These are phyloP conservation scores for Ariopsis seemanni DNA, from an alignment of 2,113 vertebrate species.

Conservation along the genomic window DNA sequence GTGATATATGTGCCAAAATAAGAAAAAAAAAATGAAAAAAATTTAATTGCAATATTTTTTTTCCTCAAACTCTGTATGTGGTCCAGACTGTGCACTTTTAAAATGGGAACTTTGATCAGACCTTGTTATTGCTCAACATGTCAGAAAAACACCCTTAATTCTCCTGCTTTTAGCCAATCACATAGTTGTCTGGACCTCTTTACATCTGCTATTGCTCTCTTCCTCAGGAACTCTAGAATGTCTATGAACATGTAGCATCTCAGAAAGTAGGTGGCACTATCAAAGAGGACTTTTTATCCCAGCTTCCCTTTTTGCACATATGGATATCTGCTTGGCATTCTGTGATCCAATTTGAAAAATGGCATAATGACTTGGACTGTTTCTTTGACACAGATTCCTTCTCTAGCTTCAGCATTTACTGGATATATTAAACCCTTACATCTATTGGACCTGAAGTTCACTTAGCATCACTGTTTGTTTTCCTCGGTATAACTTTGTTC, in stretches of 20 bases:
- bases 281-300: slow-evolving; percentile 34
- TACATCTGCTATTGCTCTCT: slow-evolving; percentile 35
- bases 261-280: slow-evolving; percentile 35
- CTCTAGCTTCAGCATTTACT: slow-evolving; percentile 35
- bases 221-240: slow-evolving; percentile 54
- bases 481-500: slow-evolving; percentile 39
- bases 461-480: slow-evolving; percentile 43
- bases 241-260: slow-evolving; percentile 33
- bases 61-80: slow-evolving; percentile 45
- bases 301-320: slow-evolving; percentile 37
- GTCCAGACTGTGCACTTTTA: slow-evolving; percentile 52
- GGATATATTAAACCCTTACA: slow-evolving; percentile 38
- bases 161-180: slow-evolving; percentile 21
- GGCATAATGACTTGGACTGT: not conserved
- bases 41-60: slow-evolving; percentile 54
- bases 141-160: slow-evolving; percentile 6
- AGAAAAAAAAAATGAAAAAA: slow-evolving; percentile 37
- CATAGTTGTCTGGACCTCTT: slow-evolving; percentile 41
- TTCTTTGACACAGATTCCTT: slow-evolving; percentile 20
- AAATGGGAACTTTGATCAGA: slow-evolving; percentile 19
- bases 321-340: slow-evolving; percentile 18
- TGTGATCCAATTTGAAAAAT: slow-evolving; percentile 26
- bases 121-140: not conserved
- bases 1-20: slow-evolving; percentile 65
- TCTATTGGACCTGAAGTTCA: slow-evolving; percentile 42